Percentiles rank a stretch among this genome's conserved stretches.
These are phyloP conservation scores for Tenebrosternarchus preto DNA, from an alignment of 2,113 vertebrate genomes.

Conservation along the genomic window DNA sequence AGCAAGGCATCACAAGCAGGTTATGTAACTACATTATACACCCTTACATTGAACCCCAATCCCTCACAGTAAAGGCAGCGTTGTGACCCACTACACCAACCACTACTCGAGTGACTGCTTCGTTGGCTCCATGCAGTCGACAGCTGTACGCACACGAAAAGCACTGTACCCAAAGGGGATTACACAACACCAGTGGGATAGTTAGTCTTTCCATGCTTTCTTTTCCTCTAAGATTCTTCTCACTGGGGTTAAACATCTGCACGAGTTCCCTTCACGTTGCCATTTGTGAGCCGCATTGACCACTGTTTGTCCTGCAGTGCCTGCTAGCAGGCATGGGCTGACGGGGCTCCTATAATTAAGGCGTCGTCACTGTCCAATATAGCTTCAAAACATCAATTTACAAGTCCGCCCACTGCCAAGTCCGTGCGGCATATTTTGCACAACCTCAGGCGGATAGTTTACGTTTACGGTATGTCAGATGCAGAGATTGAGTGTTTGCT, in stretches of 20 bases:
- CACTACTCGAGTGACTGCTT: background rate
- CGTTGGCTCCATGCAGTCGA: constrained; percentile 40
- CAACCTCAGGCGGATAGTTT: background rate
- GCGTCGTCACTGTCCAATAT: constrained; percentile 25
- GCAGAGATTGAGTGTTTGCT: background rate
- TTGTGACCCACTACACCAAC: no score
- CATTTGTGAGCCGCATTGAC: constrained; percentile 25
- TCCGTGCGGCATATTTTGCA: constrained; percentile 1
- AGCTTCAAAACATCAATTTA: constrained; percentile 7
- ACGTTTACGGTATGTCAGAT: background rate
- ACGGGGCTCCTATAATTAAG: constrained; percentile 36
- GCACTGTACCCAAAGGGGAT: background rate
- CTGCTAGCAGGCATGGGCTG: background rate
- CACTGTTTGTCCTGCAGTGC: background rate
- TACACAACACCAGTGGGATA: constrained; percentile 31
- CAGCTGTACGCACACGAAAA: background rate
- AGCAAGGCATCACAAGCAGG: background rate
- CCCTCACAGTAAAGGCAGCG: background rate
- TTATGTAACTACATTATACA: background rate
- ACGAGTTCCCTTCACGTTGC: constrained; percentile 9
- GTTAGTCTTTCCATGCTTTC: constrained; percentile 8
- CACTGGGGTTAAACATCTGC: constrained; percentile 54
- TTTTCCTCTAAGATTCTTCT: background rate
- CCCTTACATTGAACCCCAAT: background rate
- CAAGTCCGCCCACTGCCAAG: constrained; percentile 32